These are phyloP conservation scores for Falco biarmicus DNA, from an alignment of 2,797 vertebrate genomes.

Conservation along the genomic window DNA sequence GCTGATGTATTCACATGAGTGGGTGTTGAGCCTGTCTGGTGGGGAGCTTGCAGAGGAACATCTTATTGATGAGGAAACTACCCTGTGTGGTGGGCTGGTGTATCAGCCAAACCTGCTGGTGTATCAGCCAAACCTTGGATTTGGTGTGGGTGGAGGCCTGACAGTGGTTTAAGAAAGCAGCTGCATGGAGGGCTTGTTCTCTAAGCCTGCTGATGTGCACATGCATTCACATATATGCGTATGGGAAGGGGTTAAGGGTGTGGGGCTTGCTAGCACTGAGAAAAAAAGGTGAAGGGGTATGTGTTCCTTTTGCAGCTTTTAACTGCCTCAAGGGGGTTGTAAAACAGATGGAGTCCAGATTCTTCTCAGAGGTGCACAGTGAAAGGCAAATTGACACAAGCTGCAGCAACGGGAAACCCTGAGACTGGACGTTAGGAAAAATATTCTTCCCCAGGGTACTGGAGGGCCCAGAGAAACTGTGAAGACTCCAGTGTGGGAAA, in stretches of 20 bases:
- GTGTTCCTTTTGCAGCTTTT: not conserved
- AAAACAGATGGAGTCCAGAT: not conserved
- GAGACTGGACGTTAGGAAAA: accelerated
- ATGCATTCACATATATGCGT: not conserved
- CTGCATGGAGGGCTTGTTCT: not conserved
- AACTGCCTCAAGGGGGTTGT: not conserved
- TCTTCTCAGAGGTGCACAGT: not conserved
- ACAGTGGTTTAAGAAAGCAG: not conserved
- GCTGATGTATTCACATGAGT: not conserved
- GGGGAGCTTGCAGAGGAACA: not conserved
- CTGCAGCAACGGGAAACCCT: not conserved
- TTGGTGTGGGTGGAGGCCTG: not conserved
- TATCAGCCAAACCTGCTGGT: not conserved
- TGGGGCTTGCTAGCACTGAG: not conserved
- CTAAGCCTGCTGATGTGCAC: not conserved
- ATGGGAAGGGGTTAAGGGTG: not conserved
- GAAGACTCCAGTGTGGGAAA: not conserved
- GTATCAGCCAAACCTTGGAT: not conserved
- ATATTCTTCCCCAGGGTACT: not conserved
- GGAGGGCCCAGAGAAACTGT: not conserved
- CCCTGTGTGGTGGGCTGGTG: not conserved
- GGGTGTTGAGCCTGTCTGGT: not conserved
- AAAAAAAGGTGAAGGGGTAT: not conserved
- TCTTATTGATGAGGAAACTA: not conserved
- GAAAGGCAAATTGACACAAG: not conserved